Evolutionary conservation across 2,797 vertebrate species (phyloP), one percentile per base, ranked within the genome.

Genomic region (Delichon dasypus): DNA sequence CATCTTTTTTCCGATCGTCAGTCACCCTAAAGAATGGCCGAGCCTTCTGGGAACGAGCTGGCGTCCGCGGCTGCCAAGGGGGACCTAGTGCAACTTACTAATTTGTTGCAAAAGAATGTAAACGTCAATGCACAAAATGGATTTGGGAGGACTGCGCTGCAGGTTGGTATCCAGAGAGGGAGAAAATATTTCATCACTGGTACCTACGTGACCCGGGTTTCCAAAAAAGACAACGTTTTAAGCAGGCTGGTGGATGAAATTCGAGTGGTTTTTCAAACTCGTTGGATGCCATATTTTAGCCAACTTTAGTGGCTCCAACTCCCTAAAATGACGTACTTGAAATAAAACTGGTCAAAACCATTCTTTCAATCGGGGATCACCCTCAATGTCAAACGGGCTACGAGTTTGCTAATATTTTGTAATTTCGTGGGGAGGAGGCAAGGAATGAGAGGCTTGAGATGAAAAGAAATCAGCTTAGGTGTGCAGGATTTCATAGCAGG

Each of bases 61-160:
- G 95, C 98, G 98, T 98, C 96, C 95, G 99, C 99, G 91, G 98
- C 98, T 98, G 99, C 99, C 96, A 97, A 96, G 89, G 99, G 99
- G 97, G 97, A 99, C 82, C 96, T 98, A 95, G 88, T 85, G 89
- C 92, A 97, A 94, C 98, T 99, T 88, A 95, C 98, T 96, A 79
- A 76, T 96, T 98, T 98, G 96, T 98, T 99, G 97, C 92, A 98
- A 97, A 97, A 94, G 90, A 98, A 98, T 97, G 98, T 98, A 97
- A 97, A 98, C 97, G 98, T 99, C 96, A 99, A 99, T 98, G 98
- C 98, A 92, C 96, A 87, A 85, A 99, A 99, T 97, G 95, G 29
- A 93, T 99, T 97, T 97, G 98, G 98, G 91, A 99, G 99, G 97
- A 99, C 99, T 96, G 96, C 99, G 93, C 95, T 99, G 95, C 99